phyloP scores from a whole-genome alignment of 2,797 vertebrate genomes.

The Protosalanx chinensis region DNA sequence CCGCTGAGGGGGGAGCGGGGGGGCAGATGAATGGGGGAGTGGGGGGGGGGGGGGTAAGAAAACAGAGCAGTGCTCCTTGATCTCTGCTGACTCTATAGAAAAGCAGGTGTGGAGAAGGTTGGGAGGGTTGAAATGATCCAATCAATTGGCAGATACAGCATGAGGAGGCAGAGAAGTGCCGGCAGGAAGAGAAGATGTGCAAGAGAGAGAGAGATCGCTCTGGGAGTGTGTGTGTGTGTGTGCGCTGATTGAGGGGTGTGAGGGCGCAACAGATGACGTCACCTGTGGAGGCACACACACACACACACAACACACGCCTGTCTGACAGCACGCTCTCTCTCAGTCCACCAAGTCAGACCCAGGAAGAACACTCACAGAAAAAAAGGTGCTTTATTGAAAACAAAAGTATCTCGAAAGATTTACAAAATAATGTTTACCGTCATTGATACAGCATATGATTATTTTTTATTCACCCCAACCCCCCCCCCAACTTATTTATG shows the following conservation, averaged over 20 bases:
- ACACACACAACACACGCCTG: too few species aligned
- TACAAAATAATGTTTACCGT: conserved; percentile 68
- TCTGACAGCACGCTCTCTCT: background rate
- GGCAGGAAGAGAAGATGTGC: background rate
- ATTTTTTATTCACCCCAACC: conserved; percentile 12
- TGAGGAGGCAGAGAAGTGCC: background rate
- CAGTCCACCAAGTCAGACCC: conserved; percentile 47
- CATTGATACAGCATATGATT: conserved; percentile 53
- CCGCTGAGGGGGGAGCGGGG: background rate
- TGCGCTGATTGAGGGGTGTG: conserved; percentile 27
- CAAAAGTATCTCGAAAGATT: conserved; percentile 63
- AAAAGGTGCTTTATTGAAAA: conserved; percentile 82
- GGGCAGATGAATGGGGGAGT: background rate
- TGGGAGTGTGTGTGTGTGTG: too few species aligned
- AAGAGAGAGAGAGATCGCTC: background rate
- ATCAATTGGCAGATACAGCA: conserved; percentile 7
- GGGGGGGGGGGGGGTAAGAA: background rate
- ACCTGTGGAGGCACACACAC: conserved; percentile 67
- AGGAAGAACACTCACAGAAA: conserved; percentile 64
- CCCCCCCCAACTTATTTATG: background rate
- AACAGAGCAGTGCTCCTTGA: conserved; percentile 27
- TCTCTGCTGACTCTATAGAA: conserved; percentile 17
- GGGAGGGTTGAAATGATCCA: conserved; percentile 2
- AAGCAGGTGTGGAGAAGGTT: conserved; percentile 10
- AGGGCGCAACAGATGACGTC: conserved; percentile 68